phyloP scores from a whole-genome alignment of 2,797 vertebrate genomes.

The Pteronotus mesoamericanus region DNA sequence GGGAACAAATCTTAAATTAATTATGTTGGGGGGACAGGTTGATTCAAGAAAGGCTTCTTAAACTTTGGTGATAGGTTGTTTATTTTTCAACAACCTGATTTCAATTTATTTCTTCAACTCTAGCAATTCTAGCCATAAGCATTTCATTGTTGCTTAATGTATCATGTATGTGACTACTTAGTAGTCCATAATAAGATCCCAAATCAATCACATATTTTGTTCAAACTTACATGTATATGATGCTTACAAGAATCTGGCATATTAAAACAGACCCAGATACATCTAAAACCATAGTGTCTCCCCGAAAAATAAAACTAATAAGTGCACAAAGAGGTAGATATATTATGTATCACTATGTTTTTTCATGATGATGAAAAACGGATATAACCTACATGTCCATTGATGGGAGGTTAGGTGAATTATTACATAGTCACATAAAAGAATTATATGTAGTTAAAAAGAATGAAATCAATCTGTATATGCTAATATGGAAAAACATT shows the following conservation, averaged over 20 bases:
- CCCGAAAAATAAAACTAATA: slow-evolving; percentile 5
- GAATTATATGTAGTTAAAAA: not conserved
- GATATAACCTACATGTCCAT: not conserved
- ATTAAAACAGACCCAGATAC: not conserved
- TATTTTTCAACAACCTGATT: slow-evolving; percentile 27
- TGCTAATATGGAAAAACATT: not conserved
- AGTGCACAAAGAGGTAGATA: not conserved
- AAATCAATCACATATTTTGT: not conserved
- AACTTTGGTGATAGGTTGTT: not conserved
- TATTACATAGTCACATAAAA: not conserved
- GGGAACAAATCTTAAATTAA: not conserved
- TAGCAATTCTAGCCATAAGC: not conserved
- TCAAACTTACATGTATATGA: not conserved
- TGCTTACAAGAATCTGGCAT: not conserved
- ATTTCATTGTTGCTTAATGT: not conserved
- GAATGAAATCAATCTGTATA: not conserved
- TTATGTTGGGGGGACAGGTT: not conserved
- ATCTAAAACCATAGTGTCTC: not conserved
- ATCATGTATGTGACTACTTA: not conserved
- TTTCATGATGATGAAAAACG: not conserved
- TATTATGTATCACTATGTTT: not conserved
- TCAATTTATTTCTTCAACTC: not conserved
- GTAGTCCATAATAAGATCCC: not conserved
- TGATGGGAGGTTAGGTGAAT: not conserved
- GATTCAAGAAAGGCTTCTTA: not conserved